Percentiles rank a stretch among this genome's conserved stretches.
These are phyloP conservation scores for Meloe dianella DNA, from an alignment of 2,888 invertebrate species.

Conservation along the genomic window DNA sequence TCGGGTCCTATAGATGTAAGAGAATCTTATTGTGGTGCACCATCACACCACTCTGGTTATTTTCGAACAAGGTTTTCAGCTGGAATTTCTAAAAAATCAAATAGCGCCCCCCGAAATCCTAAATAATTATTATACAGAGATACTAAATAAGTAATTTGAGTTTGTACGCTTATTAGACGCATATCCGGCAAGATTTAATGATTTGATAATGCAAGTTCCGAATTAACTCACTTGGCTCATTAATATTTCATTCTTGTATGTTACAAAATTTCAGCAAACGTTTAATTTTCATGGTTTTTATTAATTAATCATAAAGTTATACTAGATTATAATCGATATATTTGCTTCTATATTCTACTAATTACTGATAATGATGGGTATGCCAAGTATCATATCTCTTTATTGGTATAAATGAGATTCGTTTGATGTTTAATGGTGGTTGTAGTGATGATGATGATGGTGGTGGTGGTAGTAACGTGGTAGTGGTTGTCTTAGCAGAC, in stretches of 20 bases:
- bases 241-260: neutral
- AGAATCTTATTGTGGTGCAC: too few relatives aligned
- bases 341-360: neutral
- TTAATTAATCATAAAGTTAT: neutral
- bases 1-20: too few relatives aligned
- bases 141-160: conserved; percentile 19
- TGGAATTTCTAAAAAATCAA: too few relatives aligned
- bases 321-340: neutral
- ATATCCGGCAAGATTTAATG: conserved; percentile 35
- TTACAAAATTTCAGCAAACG: neutral
- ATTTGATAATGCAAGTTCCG: conserved; percentile 33
- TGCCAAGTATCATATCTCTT: conserved; percentile 1
- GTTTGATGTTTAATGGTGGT: conserved; percentile 11
- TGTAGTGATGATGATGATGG: neutral
- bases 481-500: too few relatives aligned
- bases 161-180: conserved; percentile 21
- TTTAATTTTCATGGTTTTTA: neutral
- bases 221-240: neutral
- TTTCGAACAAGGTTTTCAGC: too few relatives aligned
- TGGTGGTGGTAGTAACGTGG: neutral
- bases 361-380: conserved; percentile 1
- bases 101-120: too few relatives aligned
- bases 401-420: neutral
- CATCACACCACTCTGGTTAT: too few relatives aligned
- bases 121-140: too few relatives aligned